Evolutionary conservation across 2,797 vertebrate genomes (phyloP), one percentile per base, ranked within the genome.

Genomic region (Alfaro cultratus): DNA sequence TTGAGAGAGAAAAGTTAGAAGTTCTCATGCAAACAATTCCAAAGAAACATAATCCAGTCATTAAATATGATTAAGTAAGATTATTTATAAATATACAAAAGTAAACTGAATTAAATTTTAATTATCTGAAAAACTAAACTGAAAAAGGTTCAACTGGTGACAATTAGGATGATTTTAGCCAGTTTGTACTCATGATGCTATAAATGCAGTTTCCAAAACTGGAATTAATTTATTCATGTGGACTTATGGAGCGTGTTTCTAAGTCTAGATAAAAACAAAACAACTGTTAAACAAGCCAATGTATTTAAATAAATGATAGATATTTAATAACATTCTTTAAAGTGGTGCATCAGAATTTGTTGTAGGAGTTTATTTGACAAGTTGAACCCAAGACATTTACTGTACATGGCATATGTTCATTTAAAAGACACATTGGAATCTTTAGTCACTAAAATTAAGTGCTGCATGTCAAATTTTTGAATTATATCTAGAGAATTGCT

Each of bases 1-100:
- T 87, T 74, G 55, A 78, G 31, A 26, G 46, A 73, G 18, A 75
- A 23, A 55, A 13, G 3, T 23, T 41, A 72, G 57, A 80, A 76
- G 45, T 12, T 31, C 7, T 80, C 36, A 81, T 76, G 77, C 51
- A 43, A 8, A 10, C 9, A 36, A 71, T 45, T 45, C 1, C 11
- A 45, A 71, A 43, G 12, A 80, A 46, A 26, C 29, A 74, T 23
- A 47, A 71, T 21, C 0, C 11, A 26, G 77, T 11, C 49, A 73
- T 80, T 7, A 60, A 46, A 39, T 51, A 23, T 23, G 21, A 51
- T 9, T 53, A 53, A 10, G 23, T 26, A 53, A 31, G 26, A 60
- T 60, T 60, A 60, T 60, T 60, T 60, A 2, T 10, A 26, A 10
- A 53, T 53, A 10, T 26, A 53, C 23, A 26, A 26, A 51, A 53